phyloP scores from a whole-genome alignment of 2,113 vertebrate genomes.

The Colinus virginianus region DNA sequence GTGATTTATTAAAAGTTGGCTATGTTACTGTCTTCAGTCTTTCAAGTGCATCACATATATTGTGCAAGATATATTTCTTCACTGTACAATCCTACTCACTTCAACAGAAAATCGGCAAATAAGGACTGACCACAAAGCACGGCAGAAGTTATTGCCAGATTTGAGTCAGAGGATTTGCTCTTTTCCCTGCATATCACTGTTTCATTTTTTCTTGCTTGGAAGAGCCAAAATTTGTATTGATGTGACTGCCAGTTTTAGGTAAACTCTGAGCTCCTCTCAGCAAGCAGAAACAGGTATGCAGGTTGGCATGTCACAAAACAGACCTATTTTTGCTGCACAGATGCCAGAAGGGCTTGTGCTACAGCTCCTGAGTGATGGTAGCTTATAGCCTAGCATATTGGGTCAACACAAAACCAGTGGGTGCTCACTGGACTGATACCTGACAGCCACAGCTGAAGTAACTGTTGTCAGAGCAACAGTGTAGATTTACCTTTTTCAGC shows the following conservation, averaged over 20 bases:
- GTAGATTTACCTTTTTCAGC: neutral
- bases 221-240: neutral
- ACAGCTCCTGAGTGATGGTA: neutral
- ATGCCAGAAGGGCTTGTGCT: neutral
- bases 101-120: neutral
- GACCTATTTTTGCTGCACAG: neutral
- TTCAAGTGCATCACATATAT: neutral
- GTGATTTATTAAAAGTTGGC: neutral
- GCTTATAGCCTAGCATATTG: neutral
- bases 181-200: neutral
- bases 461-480: neutral
- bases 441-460: neutral
- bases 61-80: neutral
- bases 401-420: neutral
- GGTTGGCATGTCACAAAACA: neutral
- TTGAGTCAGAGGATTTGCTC: neutral
- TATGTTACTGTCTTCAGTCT: neutral
- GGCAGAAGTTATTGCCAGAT: neutral
- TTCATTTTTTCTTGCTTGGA: constrained; percentile 22
- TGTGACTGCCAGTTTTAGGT: neutral
- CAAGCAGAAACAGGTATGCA: accelerated
- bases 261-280: neutral
- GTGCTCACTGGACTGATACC: neutral
- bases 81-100: neutral
- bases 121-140: constrained; percentile 3